phyloP scores from a whole-genome alignment of 2,797 vertebrate species.

The Paratrypauchen microcephalus region DNA sequence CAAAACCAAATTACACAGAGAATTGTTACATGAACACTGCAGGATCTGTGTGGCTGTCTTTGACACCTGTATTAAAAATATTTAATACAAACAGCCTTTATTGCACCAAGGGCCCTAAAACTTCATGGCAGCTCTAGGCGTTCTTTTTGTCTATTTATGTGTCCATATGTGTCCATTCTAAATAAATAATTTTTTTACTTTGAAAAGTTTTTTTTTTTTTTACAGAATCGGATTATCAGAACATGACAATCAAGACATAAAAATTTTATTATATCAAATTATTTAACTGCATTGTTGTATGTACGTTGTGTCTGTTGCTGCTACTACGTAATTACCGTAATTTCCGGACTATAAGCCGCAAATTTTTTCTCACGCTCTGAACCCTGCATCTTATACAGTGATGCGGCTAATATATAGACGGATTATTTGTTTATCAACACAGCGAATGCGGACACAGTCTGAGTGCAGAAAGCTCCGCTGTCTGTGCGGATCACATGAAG shows the following conservation, averaged over 20 bases:
- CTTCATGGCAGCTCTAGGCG: constrained; percentile 5
- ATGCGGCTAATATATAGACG: too few relatives aligned
- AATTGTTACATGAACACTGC: neutral
- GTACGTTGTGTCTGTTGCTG: constrained; percentile 9
- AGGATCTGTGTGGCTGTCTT: neutral
- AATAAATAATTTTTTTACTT: constrained; percentile 2
- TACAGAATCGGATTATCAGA: neutral
- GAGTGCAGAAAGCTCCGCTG: too few relatives aligned
- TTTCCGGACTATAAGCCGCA: too few relatives aligned
- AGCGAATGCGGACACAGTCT: too few relatives aligned
- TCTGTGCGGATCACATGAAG: too few relatives aligned
- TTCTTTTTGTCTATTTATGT: constrained; percentile 6
- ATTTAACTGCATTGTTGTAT: neutral
- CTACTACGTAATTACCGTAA: neutral
- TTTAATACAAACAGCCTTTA: neutral
- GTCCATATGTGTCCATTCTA: neutral
- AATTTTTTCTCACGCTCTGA: too few relatives aligned
- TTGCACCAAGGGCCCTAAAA: neutral
- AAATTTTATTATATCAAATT: neutral
- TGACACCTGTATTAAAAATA: neutral
- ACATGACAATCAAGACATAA: constrained; percentile 4
- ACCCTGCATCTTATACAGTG: too few relatives aligned
- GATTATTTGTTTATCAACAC: too few relatives aligned
- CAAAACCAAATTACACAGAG: neutral
- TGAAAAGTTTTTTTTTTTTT: constrained; percentile 1